These are phyloP conservation scores for Hemitrygon akajei DNA, from an alignment of 2,797 vertebrate genomes.

Conservation along the genomic window DNA sequence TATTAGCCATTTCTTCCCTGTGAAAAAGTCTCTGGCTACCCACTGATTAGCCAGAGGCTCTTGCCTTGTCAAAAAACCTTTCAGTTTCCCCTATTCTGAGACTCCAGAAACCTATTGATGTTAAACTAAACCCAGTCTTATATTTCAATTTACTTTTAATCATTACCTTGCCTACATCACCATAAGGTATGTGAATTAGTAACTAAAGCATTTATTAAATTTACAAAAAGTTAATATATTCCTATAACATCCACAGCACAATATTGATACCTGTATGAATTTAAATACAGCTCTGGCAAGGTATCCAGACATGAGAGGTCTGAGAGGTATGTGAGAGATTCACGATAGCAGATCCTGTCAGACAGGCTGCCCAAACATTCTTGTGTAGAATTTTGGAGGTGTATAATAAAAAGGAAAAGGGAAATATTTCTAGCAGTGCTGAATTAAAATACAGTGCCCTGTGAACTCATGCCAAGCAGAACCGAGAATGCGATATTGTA, in stretches of 20 bases:
- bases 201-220: not conserved
- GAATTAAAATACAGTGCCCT: not conserved
- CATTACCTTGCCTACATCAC: not conserved
- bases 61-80: not conserved
- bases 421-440: not conserved
- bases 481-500: not conserved
- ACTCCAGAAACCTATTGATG: not conserved
- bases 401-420: conserved; percentile 2
- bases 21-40: too few relatives aligned
- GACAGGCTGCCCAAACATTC: not conserved
- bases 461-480: not conserved
- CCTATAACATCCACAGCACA: not conserved
- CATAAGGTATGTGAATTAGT: not conserved
- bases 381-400: not conserved
- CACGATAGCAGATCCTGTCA: not conserved
- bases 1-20: too few relatives aligned
- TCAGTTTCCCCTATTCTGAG: not conserved
- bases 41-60: too few relatives aligned
- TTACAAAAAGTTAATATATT: not conserved
- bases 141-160: not conserved
- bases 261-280: not conserved
- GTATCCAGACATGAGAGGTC: conserved; percentile 23
- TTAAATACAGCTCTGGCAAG: not conserved
- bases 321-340: conserved; percentile 17
- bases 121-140: not conserved